Evolutionary conservation across 2,888 invertebrate genomes (phyloP).

Genomic region (Hypomecis punctinalis): DNA sequence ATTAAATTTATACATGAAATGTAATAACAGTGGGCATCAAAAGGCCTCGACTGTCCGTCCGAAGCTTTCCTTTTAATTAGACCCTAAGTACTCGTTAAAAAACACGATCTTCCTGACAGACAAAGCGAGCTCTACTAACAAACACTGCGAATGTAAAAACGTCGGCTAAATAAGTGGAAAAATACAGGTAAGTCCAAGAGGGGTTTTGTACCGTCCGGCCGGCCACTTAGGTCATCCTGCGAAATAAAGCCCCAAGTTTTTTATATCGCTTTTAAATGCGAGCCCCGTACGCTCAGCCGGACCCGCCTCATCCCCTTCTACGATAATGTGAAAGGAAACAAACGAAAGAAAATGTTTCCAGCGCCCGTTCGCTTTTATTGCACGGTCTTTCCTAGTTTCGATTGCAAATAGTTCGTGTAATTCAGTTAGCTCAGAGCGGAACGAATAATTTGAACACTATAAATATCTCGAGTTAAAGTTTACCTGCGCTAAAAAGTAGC

Average conservation of each 20-base stretch:
- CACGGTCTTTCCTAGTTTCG: conserved; percentile 76
- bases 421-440: conserved; percentile 71
- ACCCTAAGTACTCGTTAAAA: conserved; percentile 84
- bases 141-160: conserved; percentile 83
- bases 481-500: conserved; percentile 57
- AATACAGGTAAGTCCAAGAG: conserved; percentile 85
- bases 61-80: conserved; percentile 84
- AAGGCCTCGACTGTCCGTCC: conserved; percentile 81
- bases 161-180: conserved; percentile 85
- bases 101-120: conserved; percentile 82
- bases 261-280: conserved; percentile 85
- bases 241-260: conserved; percentile 83
- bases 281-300: conserved; percentile 74
- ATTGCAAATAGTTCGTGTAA: conserved; percentile 83
- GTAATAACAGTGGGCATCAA: conserved; percentile 83
- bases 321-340: conserved; percentile 83
- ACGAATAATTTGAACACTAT: conserved; percentile 62
- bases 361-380: conserved; percentile 79
- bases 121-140: conserved; percentile 80
- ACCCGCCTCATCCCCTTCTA: conserved; percentile 76
- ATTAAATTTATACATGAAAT: conserved; percentile 83
- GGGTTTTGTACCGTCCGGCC: conserved; percentile 81
- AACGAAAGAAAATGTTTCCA: conserved; percentile 83
- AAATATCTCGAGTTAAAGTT: conserved; percentile 59
- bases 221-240: conserved; percentile 85